Conservation (phyloP, 2,888 invertebrate genomes). For the Therioaphis trifolii region DNA sequence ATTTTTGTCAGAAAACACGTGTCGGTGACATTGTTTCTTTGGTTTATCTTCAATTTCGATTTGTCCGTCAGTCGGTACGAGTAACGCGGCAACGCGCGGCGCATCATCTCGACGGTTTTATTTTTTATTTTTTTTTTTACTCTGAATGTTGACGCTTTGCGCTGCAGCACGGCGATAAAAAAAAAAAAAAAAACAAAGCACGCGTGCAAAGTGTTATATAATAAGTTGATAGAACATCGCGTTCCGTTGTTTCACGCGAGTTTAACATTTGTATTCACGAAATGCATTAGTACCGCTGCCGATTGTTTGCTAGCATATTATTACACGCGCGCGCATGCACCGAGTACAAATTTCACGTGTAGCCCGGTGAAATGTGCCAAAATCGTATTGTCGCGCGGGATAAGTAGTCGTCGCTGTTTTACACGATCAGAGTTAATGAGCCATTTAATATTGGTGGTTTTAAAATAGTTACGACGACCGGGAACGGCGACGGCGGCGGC, state of each 20-base stretch:
- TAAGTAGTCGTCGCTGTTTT: slow-evolving; percentile 41
- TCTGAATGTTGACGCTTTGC: not conserved
- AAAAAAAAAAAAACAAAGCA: not conserved
- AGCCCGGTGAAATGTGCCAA: slow-evolving; percentile 39
- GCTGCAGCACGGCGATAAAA: not conserved
- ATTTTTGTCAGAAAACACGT: slow-evolving; percentile 54
- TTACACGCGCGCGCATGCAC: not conserved
- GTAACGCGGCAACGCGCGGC: not conserved
- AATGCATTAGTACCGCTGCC: slow-evolving; percentile 16
- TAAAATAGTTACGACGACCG: slow-evolving; percentile 25
- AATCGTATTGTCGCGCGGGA: not conserved
- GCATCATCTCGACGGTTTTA: not conserved
- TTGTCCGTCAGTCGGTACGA: slow-evolving; percentile 23
- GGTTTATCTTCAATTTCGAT: slow-evolving; percentile 5
- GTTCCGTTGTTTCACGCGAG: slow-evolving; percentile 37
- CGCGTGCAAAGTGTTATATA: not conserved
- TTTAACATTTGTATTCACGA: slow-evolving; percentile 33
- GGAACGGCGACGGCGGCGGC: not conserved
- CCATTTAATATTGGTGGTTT: slow-evolving; percentile 50
- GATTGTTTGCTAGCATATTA: slow-evolving; percentile 22
- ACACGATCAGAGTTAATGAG: slow-evolving; percentile 54
- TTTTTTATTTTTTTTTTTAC: not conserved
- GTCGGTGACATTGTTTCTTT: slow-evolving; percentile 31
- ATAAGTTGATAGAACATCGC: slow-evolving; percentile 6
- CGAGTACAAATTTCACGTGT: slow-evolving; percentile 39